These are phyloP conservation scores for Spilogale gracilis DNA, from an alignment of 2,113 vertebrate species.

Conservation along the genomic window DNA sequence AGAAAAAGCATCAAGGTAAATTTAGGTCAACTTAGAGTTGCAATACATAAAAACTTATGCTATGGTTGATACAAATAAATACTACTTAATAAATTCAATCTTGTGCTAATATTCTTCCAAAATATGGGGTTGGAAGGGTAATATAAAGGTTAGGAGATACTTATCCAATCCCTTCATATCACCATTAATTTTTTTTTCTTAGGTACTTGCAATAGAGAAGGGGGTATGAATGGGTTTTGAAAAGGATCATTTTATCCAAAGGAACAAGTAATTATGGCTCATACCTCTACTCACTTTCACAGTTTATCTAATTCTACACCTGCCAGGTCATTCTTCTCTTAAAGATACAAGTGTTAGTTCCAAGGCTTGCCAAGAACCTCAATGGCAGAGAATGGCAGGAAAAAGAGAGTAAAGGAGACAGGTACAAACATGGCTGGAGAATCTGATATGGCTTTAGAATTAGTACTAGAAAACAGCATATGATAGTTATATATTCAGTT, in stretches of 20 bases:
- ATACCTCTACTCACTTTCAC: neutral
- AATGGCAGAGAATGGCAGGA: neutral
- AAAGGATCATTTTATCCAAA: neutral
- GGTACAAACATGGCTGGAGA: neutral
- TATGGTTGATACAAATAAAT: conserved; percentile 1
- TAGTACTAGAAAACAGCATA: neutral
- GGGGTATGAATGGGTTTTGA: neutral
- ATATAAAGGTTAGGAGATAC: neutral
- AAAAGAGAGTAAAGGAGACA: neutral
- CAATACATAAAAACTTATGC: neutral
- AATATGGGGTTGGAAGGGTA: neutral
- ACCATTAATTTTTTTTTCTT: neutral
- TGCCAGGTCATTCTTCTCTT: neutral
- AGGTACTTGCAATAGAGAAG: neutral
- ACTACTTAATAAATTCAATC: neutral
- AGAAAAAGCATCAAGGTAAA: neutral
- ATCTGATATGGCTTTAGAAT: neutral
- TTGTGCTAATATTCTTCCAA: neutral
- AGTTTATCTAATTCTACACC: neutral
- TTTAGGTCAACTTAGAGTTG: neutral
- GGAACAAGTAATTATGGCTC: neutral
- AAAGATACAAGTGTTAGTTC: neutral
- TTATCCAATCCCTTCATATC: neutral
- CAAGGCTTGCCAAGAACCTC: neutral
- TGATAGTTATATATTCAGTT: neutral